Evolutionary conservation across 2,797 vertebrate genomes (phyloP), one percentile per base, ranked within the genome.

Genomic region (Anas acuta): DNA sequence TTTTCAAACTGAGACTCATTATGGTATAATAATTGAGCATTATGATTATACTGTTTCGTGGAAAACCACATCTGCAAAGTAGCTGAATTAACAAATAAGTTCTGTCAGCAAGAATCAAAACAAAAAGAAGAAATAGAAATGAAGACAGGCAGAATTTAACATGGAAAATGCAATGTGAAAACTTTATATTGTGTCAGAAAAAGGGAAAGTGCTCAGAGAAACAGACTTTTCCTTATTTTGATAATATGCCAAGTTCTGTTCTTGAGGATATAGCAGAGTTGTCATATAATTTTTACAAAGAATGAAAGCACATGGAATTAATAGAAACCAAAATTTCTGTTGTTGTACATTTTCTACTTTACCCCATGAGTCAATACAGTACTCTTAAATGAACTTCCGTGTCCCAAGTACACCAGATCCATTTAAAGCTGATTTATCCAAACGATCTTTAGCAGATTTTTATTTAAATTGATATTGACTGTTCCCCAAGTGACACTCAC

Each of bases 1-100:
- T 94, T 89, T 94, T 83, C 65, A 86, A 57, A 91, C 49, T 84
- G 73, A 86, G 49, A 87, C 47, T 83, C 47, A 83, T 85, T 91
- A 37, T 45, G 14, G 62, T 2, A 1, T 62, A 92, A 87, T 26
- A 92, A 87, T 26, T 66, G 9, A 75, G 12, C 16, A 2, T 56
- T 75, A 54, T 47, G 16, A 25, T 81, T 77, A 69, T 19, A 71
- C 6, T 47, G 5, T 87, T 91, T 82, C 32, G 67, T 28, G n/a
- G 51, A 56, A 95, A 94, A 92, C 26, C 45, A 75, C 15, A 45
- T 39, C 37, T 47, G 15, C 13, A 79, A 93, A 88, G 9, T 58
- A 53, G 56, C 25, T 56, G 14, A 47, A 47, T 78, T 77, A 91
- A 54, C 25, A 41, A 62, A 32, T 60, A 8, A 73, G 7, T 28